phyloP scores from a whole-genome alignment of 1,140 invertebrate species.

The Stegodyphus mimosarum region DNA sequence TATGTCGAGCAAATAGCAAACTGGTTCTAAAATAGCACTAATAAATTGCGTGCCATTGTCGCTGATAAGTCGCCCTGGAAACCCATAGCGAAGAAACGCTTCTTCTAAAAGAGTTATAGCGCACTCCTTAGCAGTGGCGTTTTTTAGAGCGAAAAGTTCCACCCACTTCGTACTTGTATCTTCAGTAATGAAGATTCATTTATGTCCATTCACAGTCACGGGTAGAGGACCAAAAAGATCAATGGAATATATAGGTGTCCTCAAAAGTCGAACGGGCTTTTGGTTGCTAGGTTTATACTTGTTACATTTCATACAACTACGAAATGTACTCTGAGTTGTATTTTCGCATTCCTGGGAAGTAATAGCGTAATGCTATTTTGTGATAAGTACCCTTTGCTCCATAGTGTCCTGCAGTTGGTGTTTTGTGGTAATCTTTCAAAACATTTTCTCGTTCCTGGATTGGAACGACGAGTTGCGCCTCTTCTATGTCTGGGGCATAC shows the following conservation, averaged over 20 bases:
- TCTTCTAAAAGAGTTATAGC: constrained; percentile 27
- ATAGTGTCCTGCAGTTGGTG: constrained; percentile 16
- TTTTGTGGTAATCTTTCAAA: constrained; percentile 29
- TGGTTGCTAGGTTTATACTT: constrained; percentile 3
- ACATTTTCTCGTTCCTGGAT: background rate
- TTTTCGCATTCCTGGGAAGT: constrained; percentile 13
- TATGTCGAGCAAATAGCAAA: constrained; percentile 5
- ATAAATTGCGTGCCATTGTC: constrained; percentile 39
- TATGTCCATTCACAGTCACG: constrained; percentile 7
- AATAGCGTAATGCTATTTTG: constrained; percentile 11
- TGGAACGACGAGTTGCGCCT: constrained; percentile 3
- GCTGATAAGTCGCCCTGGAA: constrained; percentile 12
- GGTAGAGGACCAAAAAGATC: constrained; percentile 30
- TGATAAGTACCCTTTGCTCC: background rate
- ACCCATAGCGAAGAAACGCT: constrained; percentile 26
- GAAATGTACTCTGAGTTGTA: constrained; percentile 11
- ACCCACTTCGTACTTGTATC: constrained; percentile 21
- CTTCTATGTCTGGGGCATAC: constrained; percentile 4
- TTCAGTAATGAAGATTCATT: constrained; percentile 11
- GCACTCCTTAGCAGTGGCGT: background rate
- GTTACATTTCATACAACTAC: constrained; percentile 12
- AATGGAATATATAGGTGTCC: background rate
- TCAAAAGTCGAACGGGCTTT: background rate
- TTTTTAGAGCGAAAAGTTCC: background rate
- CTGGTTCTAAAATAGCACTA: constrained; percentile 11